These are phyloP conservation scores for Syrrhaptes paradoxus DNA, from an alignment of 2,113 vertebrate species.

Conservation along the genomic window DNA sequence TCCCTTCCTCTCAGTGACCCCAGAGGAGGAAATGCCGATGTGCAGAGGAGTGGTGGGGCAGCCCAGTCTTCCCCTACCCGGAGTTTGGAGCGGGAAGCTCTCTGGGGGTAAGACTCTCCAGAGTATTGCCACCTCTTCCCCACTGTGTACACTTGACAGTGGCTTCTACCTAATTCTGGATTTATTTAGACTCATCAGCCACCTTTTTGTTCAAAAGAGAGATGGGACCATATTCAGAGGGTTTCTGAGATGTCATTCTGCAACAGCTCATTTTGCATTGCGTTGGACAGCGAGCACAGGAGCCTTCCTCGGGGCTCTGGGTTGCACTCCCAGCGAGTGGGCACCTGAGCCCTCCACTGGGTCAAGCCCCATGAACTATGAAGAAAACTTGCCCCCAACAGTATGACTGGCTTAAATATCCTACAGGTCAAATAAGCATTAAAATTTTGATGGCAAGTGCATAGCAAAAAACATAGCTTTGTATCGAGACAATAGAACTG, in stretches of 20 bases:
- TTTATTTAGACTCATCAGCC: not conserved
- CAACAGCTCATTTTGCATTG: not conserved
- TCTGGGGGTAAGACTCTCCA: not conserved
- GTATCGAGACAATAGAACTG: not conserved
- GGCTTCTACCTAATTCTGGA: not conserved
- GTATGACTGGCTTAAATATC: not conserved
- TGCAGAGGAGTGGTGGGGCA: not conserved
- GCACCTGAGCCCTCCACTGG: not conserved
- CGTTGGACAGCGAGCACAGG: not conserved
- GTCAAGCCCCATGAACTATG: not conserved
- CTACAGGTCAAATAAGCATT: not conserved
- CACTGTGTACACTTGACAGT: accelerated
- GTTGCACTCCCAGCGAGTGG: not conserved
- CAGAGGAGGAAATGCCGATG: not conserved
- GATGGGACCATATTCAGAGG: not conserved
- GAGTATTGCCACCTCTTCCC: not conserved
- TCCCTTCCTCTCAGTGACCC: not conserved
- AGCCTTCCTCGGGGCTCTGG: not conserved
- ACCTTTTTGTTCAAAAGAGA: not conserved
- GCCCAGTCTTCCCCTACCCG: not conserved
- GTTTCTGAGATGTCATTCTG: not conserved
- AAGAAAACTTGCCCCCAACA: not conserved
- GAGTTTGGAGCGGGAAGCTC: not conserved
- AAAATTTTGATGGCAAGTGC: not conserved
- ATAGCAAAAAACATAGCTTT: not conserved